Evolutionary conservation across 1,140 invertebrate species (phyloP), one percentile per base, ranked within the genome.

Genomic region (Cryptotermes secundus): DNA sequence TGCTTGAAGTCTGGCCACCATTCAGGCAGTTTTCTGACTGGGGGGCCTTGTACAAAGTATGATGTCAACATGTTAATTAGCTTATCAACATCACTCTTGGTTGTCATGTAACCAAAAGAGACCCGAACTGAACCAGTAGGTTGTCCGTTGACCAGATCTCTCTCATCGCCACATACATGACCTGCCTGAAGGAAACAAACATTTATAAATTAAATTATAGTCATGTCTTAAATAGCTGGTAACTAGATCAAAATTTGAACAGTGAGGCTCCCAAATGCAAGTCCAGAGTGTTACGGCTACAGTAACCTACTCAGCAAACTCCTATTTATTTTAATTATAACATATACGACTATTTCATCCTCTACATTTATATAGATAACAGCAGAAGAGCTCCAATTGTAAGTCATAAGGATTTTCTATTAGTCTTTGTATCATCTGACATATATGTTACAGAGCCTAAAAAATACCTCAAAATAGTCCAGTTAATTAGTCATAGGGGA

Each of bases 91-190:
- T 99, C 95, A 82, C 92, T 87, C 72, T 91, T 89, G 0, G 92
- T 94, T 0, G 97, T 97, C 92, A 96, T 96, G 86, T 97, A 98
- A n/a, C 98, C 97, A 90, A 99, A 98, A 1, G 97, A 99, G 12
- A 97, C 92, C 87, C 98, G 91, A 7, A 99, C 92, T 22, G 97
- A 96, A 65, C 98, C 98, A 2, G 97, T 98, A 7, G 98, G 98
- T 87, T 90, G 91, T 1, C 96, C 97, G 89, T 98, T 92, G n/a
- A 99, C 92, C 38, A 99, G 89, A 91, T 99, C 98, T 83, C 92
- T 92, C 84, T 95, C 92, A 89, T 99, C 98, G 0, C 98, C 97
- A 91, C 98, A 99, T 49, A 96, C 93, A 89, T 99, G 98, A 14
- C 98, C 98, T 53, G 94, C 93, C 94, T 95, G 87, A 83, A 90